Evolutionary conservation across 1,140 invertebrate species (phyloP).

Genomic region (Aleiodes sp.): DNA sequence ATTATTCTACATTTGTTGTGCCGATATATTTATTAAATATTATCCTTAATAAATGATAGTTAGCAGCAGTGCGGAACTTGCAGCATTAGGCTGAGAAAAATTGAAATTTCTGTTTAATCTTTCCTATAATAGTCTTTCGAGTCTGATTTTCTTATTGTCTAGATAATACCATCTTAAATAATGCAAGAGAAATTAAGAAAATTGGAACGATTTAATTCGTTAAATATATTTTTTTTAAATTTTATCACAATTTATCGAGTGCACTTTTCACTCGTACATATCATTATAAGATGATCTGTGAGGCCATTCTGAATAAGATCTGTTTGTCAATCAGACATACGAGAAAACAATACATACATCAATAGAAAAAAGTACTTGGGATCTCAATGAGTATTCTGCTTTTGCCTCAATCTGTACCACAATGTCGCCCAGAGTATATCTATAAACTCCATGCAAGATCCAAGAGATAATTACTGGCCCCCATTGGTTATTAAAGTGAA

Average conservation of each 20-base stretch:
- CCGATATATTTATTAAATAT: slow-evolving; percentile 42
- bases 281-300: slow-evolving; percentile 26
- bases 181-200: background rate
- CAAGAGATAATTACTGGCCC: slow-evolving; percentile 66
- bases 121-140: background rate
- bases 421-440: slow-evolving; percentile 49
- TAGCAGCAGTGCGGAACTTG: slow-evolving; percentile 41
- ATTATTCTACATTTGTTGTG: slow-evolving; percentile 48
- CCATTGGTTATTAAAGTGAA: slow-evolving; percentile 59
- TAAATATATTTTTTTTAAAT: background rate
- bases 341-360: background rate
- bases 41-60: slow-evolving; percentile 59
- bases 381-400: slow-evolving; percentile 31
- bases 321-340: background rate
- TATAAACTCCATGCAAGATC: slow-evolving; percentile 65
- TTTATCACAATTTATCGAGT: slow-evolving; percentile 18
- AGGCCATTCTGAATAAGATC: background rate
- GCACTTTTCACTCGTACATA: background rate
- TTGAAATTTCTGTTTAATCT: background rate
- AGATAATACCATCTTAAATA: background rate
- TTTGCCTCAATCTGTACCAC: slow-evolving; percentile 36
- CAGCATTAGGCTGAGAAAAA: slow-evolving; percentile 1
- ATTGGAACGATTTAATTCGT: background rate
- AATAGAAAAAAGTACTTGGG: slow-evolving; percentile 30
- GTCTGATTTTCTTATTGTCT: background rate